Percentiles rank a stretch among this genome's conserved stretches.
Evolutionary conservation across 2,113 vertebrate species (phyloP).

Genomic region (Antechinus stuartii): DNA sequence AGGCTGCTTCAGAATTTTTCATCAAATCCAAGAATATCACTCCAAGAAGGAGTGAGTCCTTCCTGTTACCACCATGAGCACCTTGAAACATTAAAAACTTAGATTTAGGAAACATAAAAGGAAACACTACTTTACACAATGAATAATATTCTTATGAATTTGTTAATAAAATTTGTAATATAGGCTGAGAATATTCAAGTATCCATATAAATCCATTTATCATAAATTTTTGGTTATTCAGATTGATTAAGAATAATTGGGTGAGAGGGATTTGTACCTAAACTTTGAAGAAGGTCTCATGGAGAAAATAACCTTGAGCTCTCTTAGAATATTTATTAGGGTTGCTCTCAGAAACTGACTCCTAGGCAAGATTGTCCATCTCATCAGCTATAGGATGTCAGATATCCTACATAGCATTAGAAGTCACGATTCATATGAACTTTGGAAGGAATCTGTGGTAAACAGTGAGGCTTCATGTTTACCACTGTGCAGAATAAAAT

Average conservation of each 20-base stretch:
- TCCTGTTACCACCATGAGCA: too few relatives aligned
- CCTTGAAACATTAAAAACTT: too few relatives aligned
- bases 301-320: not conserved
- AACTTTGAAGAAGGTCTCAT: not conserved
- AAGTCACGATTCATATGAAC: conserved; percentile 46
- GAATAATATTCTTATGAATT: too few relatives aligned
- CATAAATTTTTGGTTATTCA: not conserved
- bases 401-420: conserved; percentile 13
- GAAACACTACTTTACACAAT: too few relatives aligned
- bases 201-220: not conserved
- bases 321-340: not conserved
- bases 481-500: conserved; percentile 63
- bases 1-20: too few relatives aligned
- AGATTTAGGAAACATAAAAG: too few relatives aligned
- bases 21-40: too few relatives aligned
- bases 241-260: not conserved
- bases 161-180: too few relatives aligned
- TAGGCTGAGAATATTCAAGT: too few relatives aligned
- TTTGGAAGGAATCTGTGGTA: conserved; percentile 57
- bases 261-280: not conserved
- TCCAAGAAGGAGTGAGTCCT: too few relatives aligned
- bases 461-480: conserved; percentile 57
- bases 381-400: not conserved
- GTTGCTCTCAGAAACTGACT: not conserved
- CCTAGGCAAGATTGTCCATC: not conserved